Evolutionary conservation across 1,140 invertebrate species (phyloP).

Genomic region (Linepithema humile): DNA sequence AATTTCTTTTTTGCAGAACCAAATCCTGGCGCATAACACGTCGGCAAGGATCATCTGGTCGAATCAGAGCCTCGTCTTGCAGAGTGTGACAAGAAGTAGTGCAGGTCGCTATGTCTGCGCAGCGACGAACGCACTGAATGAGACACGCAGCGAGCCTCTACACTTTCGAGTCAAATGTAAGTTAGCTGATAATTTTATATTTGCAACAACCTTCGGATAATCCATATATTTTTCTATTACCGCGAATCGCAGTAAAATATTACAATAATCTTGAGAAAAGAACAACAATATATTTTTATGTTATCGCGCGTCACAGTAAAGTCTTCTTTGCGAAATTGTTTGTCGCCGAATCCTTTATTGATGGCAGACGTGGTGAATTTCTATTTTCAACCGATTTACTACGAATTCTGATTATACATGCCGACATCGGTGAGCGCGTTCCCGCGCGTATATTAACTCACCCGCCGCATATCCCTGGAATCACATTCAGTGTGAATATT

Average conservation of each 20-base stretch:
- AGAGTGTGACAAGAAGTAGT: constrained; percentile 86
- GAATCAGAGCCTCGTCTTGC: constrained; percentile 88
- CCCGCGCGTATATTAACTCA: constrained; percentile 34
- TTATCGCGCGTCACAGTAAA: neutral
- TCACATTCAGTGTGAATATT: constrained; percentile 75
- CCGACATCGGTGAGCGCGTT: neutral
- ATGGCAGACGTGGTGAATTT: neutral
- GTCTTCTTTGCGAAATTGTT: neutral
- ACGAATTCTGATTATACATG: neutral
- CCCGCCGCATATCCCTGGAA: constrained; percentile 21
- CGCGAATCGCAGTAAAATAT: too few species aligned
- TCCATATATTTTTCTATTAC: too few species aligned
- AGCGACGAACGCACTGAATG: constrained; percentile 86
- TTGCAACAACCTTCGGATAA: neutral
- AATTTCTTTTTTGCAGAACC: constrained; percentile 80
- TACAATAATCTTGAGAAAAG: neutral
- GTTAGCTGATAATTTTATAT: constrained; percentile 70
- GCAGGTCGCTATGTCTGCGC: constrained; percentile 87
- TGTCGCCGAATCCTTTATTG: neutral
- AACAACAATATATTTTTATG: neutral
- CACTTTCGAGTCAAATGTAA: constrained; percentile 88
- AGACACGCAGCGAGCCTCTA: constrained; percentile 85
- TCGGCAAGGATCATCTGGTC: constrained; percentile 88
- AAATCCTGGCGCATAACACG: constrained; percentile 86
- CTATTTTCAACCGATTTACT: neutral